Conservation (phyloP, 2,888 invertebrate genomes). For the Agriotes lineatus region DNA sequence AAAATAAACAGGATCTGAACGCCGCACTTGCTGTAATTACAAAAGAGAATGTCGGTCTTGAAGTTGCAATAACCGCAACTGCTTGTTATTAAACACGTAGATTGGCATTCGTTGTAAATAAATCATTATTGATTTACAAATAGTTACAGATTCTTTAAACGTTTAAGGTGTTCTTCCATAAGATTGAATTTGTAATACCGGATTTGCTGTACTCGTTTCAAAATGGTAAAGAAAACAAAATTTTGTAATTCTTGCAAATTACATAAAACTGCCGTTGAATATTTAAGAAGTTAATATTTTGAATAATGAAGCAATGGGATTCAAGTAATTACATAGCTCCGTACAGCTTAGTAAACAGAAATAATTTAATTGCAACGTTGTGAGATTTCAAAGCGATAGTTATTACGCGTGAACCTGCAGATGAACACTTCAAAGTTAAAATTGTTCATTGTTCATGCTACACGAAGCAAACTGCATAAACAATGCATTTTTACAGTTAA, state of each 20-base stretch:
- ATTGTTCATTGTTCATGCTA: too few species aligned
- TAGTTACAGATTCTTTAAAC: background rate
- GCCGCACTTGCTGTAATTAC: background rate
- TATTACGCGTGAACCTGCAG: background rate
- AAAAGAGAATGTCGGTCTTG: background rate
- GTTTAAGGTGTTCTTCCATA: background rate
- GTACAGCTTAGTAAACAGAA: too few species aligned
- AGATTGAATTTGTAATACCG: too few species aligned
- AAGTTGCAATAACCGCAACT: background rate
- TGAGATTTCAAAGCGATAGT: too few species aligned
- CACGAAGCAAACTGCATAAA: too few species aligned
- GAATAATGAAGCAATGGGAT: background rate
- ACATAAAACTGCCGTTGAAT: too few species aligned
- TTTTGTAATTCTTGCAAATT: too few species aligned
- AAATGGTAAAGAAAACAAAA: too few species aligned
- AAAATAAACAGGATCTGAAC: background rate
- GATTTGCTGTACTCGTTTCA: too few species aligned
- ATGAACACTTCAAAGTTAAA: too few species aligned
- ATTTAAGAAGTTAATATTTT: background rate
- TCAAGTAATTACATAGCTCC: background rate
- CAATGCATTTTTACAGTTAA: too few species aligned
- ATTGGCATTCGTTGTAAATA: background rate
- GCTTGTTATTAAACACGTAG: background rate
- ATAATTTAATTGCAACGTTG: too few species aligned
- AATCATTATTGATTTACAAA: background rate